phyloP scores from a whole-genome alignment of 1,140 invertebrate species.

The Oscheius sp. region DNA sequence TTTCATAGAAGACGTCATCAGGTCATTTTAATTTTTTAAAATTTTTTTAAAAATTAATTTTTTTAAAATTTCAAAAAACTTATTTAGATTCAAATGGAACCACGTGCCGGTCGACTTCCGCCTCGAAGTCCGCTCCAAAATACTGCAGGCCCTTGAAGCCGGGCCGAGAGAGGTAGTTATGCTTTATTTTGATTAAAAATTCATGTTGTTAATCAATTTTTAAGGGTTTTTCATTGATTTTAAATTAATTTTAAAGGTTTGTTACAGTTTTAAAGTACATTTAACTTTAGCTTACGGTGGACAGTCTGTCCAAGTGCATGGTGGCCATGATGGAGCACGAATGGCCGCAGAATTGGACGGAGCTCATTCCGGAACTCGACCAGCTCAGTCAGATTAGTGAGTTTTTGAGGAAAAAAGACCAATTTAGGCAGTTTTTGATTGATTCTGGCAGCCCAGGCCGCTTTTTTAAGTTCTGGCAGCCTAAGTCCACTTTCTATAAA shows the following conservation, averaged over 20 bases:
- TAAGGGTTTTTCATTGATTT: background rate
- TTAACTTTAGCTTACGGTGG: background rate
- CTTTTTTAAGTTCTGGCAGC: too few relatives aligned
- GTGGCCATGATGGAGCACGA: conserved; percentile 52
- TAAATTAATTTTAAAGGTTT: background rate
- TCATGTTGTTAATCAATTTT: background rate
- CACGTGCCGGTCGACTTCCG: conserved; percentile 7
- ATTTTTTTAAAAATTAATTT: conserved; percentile 29
- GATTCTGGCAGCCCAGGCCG: background rate
- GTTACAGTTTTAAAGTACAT: background rate
- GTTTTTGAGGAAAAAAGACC: background rate
- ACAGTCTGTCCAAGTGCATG: conserved; percentile 4
- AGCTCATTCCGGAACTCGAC: background rate
- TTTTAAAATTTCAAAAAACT: conserved; percentile 29
- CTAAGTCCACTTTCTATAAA: too few relatives aligned
- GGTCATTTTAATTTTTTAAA: conserved; percentile 17
- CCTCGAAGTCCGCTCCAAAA: conserved; percentile 17
- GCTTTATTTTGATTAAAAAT: background rate
- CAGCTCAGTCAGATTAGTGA: background rate
- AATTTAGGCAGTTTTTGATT: background rate
- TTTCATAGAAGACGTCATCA: conserved; percentile 50
- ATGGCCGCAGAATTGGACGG: conserved; percentile 54
- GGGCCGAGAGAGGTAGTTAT: conserved; percentile 32
- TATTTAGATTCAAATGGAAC: conserved; percentile 48
- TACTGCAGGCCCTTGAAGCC: conserved; percentile 33